phyloP scores from a whole-genome alignment of 2,888 invertebrate genomes.

The Cacoxenus indagator region DNA sequence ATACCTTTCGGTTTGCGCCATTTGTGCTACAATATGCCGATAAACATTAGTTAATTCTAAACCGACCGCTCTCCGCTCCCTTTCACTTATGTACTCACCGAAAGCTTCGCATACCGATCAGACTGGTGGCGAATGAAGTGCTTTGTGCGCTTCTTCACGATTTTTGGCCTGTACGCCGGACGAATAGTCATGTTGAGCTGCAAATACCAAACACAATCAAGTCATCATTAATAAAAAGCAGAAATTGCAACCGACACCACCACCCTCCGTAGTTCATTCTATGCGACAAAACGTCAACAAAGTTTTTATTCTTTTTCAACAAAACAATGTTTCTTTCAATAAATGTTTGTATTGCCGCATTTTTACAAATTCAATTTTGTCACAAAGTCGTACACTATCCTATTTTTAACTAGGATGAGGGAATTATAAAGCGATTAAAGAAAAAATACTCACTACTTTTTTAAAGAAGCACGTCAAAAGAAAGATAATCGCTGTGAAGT shows the following conservation, averaged over 20 bases:
- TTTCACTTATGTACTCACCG: conserved; percentile 74
- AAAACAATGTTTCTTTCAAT: neutral
- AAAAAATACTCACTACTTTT: conserved; percentile 61
- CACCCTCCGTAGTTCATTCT: conserved; percentile 18
- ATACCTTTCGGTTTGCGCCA: conserved; percentile 99
- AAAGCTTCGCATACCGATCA: conserved; percentile 96
- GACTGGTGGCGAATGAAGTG: conserved; percentile 99
- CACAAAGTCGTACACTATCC: conserved; percentile 26
- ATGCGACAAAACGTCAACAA: conserved; percentile 48
- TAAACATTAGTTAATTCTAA: neutral
- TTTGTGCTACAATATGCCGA: conserved; percentile 78
- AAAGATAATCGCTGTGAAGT: conserved; percentile 62
- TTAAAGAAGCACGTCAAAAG: conserved; percentile 67
- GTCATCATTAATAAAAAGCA: neutral
- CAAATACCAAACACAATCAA: conserved; percentile 40
- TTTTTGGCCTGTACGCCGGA: conserved; percentile 89
- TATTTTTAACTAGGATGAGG: conserved; percentile 47
- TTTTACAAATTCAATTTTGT: conserved; percentile 15
- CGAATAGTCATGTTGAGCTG: conserved; percentile 84
- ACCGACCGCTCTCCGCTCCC: no score
- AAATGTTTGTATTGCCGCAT: conserved; percentile 38
- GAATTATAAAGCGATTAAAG: conserved; percentile 55
- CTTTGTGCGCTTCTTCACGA: conserved; percentile 98
- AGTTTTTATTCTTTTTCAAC: conserved; percentile 21
- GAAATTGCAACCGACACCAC: neutral